These are phyloP conservation scores for Rhysida immarginata DNA, from an alignment of 1,140 invertebrate genomes.

Conservation along the genomic window DNA sequence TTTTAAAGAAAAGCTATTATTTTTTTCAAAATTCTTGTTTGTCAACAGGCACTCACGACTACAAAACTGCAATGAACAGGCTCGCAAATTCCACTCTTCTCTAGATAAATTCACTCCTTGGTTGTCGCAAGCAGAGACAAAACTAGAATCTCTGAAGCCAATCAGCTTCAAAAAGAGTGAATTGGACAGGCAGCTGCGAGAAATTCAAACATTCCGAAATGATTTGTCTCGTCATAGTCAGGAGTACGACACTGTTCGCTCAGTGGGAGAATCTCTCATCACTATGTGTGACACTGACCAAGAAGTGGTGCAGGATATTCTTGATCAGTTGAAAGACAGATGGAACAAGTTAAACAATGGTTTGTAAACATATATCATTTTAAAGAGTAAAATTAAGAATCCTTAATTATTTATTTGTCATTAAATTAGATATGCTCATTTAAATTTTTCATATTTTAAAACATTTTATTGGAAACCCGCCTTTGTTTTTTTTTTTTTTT, in stretches of 20 bases:
- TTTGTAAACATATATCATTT: conserved; percentile 18
- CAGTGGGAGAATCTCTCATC: conserved; percentile 63
- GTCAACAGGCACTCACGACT: conserved; percentile 51
- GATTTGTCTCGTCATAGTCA: conserved; percentile 79
- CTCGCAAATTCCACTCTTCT: conserved; percentile 69
- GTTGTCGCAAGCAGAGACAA: conserved; percentile 71
- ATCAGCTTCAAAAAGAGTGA: conserved; percentile 67
- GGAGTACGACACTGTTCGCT: conserved; percentile 77
- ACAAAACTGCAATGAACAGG: conserved; percentile 80
- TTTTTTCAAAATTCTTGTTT: conserved; percentile 3
- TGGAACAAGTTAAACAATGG: conserved; percentile 82
- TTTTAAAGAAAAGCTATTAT: not conserved
- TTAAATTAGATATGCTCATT: no score
- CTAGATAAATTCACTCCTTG: conserved; percentile 76
- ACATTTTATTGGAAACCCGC: no score
- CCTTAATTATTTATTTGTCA: no score
- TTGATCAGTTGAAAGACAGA: conserved; percentile 59
- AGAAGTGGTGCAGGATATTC: conserved; percentile 66
- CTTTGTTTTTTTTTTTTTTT: no score
- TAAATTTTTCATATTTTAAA: no score
- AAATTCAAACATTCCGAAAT: conserved; percentile 75
- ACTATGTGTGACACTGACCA: conserved; percentile 74
- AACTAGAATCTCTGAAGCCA: conserved; percentile 58
- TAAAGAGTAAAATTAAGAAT: not conserved
- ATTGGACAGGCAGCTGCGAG: conserved; percentile 74